Evolutionary conservation across 2,797 vertebrate species (phyloP).

Genomic region (Pithecia hirsuta): DNA sequence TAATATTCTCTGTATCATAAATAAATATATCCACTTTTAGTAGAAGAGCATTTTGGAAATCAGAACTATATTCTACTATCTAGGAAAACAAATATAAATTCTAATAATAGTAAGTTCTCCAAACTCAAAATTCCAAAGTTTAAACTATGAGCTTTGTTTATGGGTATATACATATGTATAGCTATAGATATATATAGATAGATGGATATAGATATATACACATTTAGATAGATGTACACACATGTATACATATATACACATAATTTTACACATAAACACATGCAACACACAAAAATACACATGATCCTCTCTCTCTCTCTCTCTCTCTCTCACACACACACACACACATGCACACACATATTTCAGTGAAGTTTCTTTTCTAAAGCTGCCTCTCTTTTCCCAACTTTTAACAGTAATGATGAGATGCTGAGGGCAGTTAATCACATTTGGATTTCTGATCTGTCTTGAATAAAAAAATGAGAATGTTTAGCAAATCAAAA

Average conservation of each 20-base stretch:
- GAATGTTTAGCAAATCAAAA: conserved; percentile 2
- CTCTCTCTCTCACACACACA: not conserved
- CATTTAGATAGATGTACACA: conserved; percentile 63
- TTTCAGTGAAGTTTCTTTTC: conserved; percentile 39
- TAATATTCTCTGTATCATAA: conserved; percentile 36
- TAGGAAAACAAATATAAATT: conserved; percentile 55
- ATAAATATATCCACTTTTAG: conserved; percentile 50
- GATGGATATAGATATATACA: conserved; percentile 16
- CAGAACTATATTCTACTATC: conserved; percentile 13
- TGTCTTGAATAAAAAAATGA: not conserved
- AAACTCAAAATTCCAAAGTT: conserved; percentile 55
- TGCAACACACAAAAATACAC: not conserved
- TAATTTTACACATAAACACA: conserved; percentile 44
- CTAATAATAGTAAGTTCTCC: not conserved
- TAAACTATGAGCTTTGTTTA: conserved; percentile 57
- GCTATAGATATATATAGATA: conserved; percentile 33
- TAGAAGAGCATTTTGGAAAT: conserved; percentile 55
- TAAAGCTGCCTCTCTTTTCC: not conserved
- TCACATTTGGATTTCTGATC: not conserved
- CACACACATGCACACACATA: not conserved
- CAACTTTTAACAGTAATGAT: not conserved
- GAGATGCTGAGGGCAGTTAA: not conserved
- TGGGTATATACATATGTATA: conserved; percentile 64
- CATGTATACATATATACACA: conserved; percentile 69
- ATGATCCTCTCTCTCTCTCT: not conserved